A percentile compares a stretch with the other conserved stretches of the same genome.
Evolutionary conservation across 2,888 invertebrate genomes (phyloP).

Genomic region (Polymixis lichenea): DNA sequence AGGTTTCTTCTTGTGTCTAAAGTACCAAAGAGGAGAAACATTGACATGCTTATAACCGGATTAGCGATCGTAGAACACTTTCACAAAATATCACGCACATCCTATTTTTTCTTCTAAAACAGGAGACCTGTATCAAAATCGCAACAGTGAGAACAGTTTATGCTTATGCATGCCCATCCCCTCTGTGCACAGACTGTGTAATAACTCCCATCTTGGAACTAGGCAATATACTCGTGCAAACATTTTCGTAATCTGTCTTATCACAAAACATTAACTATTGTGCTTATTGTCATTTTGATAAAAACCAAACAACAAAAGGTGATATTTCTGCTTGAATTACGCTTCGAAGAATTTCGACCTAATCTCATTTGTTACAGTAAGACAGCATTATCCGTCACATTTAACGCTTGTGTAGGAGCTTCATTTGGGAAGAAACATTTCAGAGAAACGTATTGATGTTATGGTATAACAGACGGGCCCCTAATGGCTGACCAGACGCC

Average conservation of each 20-base stretch:
- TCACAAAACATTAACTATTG: neutral
- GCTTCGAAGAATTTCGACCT: constrained; percentile 22
- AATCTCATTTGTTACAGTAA: constrained; percentile 44
- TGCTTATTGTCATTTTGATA: neutral
- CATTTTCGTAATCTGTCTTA: neutral
- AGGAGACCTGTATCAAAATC: no score
- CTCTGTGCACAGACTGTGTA: no score
- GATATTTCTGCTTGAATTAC: neutral
- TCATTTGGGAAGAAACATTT: constrained; percentile 54
- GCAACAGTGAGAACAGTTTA: no score
- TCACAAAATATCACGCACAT: neutral
- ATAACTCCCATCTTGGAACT: neutral
- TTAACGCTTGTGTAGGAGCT: constrained; percentile 52
- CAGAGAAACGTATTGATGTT: constrained; percentile 63
- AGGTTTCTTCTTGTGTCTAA: neutral
- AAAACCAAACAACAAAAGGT: constrained; percentile 1
- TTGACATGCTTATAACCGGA: neutral
- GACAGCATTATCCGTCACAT: constrained; percentile 38
- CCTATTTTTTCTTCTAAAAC: no score
- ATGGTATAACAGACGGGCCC: constrained; percentile 62
- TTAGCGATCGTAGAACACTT: neutral
- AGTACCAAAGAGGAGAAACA: constrained; percentile 4
- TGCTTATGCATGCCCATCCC: no score
- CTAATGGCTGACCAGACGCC: constrained; percentile 69
- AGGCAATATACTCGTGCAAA: neutral